A percentile compares a stretch with the other conserved stretches of the same genome.
phyloP scores from a whole-genome alignment of 2,113 vertebrate species.

The Arothron firmamentum region DNA sequence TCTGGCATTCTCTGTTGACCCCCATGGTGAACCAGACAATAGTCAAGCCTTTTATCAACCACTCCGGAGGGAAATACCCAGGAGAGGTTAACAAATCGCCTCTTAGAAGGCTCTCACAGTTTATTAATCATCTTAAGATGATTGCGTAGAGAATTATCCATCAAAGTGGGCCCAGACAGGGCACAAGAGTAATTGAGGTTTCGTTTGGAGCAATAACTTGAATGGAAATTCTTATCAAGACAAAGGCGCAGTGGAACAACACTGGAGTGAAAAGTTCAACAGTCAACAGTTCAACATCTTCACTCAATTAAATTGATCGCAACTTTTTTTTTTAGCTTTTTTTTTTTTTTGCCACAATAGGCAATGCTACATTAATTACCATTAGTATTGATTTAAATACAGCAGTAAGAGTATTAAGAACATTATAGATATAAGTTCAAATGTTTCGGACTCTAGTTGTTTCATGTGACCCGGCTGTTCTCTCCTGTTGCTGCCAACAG shows the following conservation, averaged over 20 bases:
- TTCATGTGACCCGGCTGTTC: neutral
- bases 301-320: neutral
- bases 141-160: constrained; percentile 62
- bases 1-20: constrained; percentile 28
- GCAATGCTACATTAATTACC: neutral
- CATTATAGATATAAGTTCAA: neutral
- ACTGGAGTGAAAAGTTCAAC: constrained; percentile 15
- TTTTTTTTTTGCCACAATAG: neutral
- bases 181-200: constrained; percentile 45
- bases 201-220: constrained; percentile 33
- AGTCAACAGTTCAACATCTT: neutral
- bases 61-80: constrained; percentile 51
- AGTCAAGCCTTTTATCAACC: constrained; percentile 50
- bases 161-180: constrained; percentile 40
- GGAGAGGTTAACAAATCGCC: constrained; percentile 66
- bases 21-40: constrained; percentile 51
- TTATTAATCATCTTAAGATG: constrained; percentile 68
- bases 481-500: constrained; percentile 9
- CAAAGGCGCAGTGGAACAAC: constrained; percentile 26
- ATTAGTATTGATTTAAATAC: neutral
- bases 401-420: neutral
- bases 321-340: neutral
- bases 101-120: constrained; percentile 48
- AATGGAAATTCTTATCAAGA: constrained; percentile 32
- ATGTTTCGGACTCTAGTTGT: too few species aligned